A percentile compares a stretch with the other conserved stretches of the same genome.
phyloP scores from a whole-genome alignment of 2,797 vertebrate species.

The Cynodonichthys magdalenae region DNA sequence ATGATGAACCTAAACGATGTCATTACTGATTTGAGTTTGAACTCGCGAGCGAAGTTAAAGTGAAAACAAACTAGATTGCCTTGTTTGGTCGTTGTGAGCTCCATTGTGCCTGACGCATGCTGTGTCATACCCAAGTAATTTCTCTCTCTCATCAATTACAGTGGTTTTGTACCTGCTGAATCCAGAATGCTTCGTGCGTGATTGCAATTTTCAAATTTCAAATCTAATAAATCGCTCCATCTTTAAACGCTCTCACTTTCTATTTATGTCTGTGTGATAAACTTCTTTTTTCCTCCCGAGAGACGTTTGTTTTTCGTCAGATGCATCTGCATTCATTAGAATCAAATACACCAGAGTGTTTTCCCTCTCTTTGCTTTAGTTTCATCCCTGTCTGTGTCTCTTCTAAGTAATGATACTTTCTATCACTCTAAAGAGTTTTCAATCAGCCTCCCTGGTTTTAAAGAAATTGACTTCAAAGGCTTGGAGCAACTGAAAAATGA shows the following conservation, averaged over 20 bases:
- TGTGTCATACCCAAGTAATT: conserved; percentile 12
- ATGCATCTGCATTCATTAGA: conserved; percentile 65
- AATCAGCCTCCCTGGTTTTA: conserved; percentile 62
- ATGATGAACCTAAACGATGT: conserved; percentile 8
- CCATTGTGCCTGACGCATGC: conserved; percentile 36
- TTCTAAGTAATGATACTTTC: conserved; percentile 62
- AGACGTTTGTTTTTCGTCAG: conserved; percentile 67
- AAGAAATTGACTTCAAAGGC: conserved; percentile 63
- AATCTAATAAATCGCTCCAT: conserved; percentile 42
- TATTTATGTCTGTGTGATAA: conserved; percentile 53
- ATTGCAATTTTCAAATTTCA: conserved; percentile 58
- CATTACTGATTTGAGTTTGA: background rate
- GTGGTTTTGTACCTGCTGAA: conserved; percentile 44
- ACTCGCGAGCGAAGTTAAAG: conserved; percentile 15
- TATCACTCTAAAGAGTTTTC: conserved; percentile 65
- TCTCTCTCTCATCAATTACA: conserved; percentile 32
- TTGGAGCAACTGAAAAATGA: conserved; percentile 55
- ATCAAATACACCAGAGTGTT: conserved; percentile 50
- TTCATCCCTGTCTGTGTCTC: conserved; percentile 43
- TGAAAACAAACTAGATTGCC: conserved; percentile 22
- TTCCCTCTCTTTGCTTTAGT: conserved; percentile 28
- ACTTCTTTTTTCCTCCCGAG: conserved; percentile 52
- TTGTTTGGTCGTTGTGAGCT: conserved; percentile 29
- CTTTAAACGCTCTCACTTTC: conserved; percentile 43
- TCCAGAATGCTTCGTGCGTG: conserved; percentile 35